Percentiles rank a stretch among this genome's conserved stretches.
Evolutionary conservation across 37 sponge, comb jelly and placozoan species (phyloP).

Genomic region (Ephydatia muelleri): DNA sequence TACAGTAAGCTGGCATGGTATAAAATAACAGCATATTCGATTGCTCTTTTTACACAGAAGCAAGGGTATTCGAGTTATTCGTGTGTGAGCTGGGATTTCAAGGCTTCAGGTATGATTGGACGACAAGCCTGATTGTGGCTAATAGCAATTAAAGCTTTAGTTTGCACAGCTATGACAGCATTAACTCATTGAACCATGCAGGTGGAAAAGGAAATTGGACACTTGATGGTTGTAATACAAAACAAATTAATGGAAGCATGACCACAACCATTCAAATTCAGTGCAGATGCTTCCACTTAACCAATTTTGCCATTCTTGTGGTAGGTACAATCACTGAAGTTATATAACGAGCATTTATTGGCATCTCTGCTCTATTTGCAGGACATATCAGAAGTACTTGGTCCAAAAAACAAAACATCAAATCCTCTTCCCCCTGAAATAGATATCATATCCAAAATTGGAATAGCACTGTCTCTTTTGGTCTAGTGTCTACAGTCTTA

Average conservation of each 20-base stretch:
- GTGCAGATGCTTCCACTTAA: conserved; percentile 59
- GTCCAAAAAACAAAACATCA: not conserved
- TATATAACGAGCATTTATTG: not conserved
- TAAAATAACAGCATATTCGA: too few relatives aligned
- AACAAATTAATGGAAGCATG: not conserved
- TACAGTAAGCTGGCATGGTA: not conserved
- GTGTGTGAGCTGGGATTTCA: conserved; percentile 33
- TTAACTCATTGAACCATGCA: not conserved
- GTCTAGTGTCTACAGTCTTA: conserved; percentile 20
- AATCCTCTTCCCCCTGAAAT: not conserved
- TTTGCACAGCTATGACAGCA: too few relatives aligned
- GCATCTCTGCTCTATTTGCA: not conserved
- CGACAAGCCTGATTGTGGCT: too few relatives aligned
- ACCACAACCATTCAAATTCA: not conserved
- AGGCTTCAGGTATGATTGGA: conserved; percentile 4
- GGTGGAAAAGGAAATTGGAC: conserved; percentile 33
- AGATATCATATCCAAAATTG: conserved; percentile 21
- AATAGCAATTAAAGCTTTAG: not conserved
- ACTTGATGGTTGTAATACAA: conserved; percentile 19
- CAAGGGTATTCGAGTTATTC: conserved; percentile 16
- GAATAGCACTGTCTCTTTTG: conserved; percentile 30
- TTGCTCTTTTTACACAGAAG: conserved; percentile 8
- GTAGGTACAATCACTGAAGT: conserved; percentile 25
- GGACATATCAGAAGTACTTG: not conserved
- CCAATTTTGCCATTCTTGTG: conserved; percentile 69